Evolutionary conservation across 1,140 invertebrate species (phyloP).

Genomic region (Drusus annulatus): DNA sequence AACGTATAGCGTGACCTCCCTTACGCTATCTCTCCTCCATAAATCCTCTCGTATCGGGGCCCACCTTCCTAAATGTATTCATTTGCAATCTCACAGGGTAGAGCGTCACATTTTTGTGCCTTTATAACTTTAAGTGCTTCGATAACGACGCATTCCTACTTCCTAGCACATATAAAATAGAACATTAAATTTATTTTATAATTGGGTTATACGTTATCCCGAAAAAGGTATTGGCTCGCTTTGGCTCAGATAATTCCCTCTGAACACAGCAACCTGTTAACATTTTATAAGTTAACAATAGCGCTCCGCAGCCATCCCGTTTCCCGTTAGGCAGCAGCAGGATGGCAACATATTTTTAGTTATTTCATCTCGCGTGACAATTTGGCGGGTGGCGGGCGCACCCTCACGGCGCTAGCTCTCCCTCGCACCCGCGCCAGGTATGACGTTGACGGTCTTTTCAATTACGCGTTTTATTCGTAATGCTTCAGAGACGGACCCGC

Average conservation of each 20-base stretch:
- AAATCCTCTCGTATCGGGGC: slow-evolving; percentile 8
- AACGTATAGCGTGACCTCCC: background rate
- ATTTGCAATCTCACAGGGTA: slow-evolving; percentile 1
- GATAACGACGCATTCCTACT: too few species aligned
- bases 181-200: too few species aligned
- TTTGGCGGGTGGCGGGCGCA: slow-evolving; percentile 16
- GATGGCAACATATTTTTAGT: slow-evolving; percentile 1
- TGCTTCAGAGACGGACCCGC: slow-evolving; percentile 12
- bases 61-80: slow-evolving; percentile 13
- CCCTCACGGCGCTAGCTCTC: slow-evolving; percentile 5
- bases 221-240: background rate
- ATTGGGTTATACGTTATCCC: background rate
- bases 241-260: too few species aligned
- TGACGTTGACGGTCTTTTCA: slow-evolving; percentile 3
- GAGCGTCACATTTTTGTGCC: background rate
- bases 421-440: background rate
- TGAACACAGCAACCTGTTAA: too few species aligned
- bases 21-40: slow-evolving; percentile 10
- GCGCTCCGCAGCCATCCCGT: background rate
- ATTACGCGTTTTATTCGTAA: slow-evolving; percentile 35
- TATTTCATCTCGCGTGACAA: slow-evolving; percentile 38
- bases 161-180: too few species aligned
- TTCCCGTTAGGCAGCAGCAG: background rate
- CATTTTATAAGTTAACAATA: background rate
- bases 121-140: too few species aligned